Evolutionary conservation across 2,797 vertebrate genomes (phyloP).

Genomic region (Sternotherus odoratus): DNA sequence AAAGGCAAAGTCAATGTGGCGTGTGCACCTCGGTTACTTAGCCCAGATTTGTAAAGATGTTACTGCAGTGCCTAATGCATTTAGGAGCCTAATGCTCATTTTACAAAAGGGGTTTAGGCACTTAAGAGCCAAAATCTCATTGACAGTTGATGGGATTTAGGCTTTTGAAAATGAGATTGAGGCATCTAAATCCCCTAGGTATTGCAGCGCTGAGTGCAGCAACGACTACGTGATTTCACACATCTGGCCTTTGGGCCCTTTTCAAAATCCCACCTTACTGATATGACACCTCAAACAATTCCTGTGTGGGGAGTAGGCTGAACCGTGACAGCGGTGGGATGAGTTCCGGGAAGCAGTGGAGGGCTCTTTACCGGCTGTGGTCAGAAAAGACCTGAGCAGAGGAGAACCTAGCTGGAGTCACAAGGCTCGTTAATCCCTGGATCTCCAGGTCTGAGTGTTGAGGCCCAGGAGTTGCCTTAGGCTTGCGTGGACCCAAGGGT

Average conservation of each 20-base stretch:
- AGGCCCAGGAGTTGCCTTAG: background rate
- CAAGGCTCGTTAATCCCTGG: background rate
- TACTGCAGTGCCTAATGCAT: too few species aligned
- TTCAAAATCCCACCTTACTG: background rate
- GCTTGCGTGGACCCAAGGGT: background rate
- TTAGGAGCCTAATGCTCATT: too few species aligned
- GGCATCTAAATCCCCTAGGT: background rate
- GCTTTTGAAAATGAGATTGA: background rate
- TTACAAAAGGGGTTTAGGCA: too few species aligned
- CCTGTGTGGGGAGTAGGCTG: background rate
- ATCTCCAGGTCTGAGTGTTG: background rate
- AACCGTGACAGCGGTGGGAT: background rate
- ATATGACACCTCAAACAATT: background rate
- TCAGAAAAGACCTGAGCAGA: background rate
- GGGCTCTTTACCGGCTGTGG: background rate
- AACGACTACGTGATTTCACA: background rate
- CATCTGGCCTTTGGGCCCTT: background rate
- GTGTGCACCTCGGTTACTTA: background rate
- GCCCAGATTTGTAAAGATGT: background rate
- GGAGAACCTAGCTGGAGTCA: background rate
- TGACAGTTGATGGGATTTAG: background rate
- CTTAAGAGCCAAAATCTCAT: background rate
- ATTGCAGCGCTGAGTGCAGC: background rate
- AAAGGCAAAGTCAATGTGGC: background rate
- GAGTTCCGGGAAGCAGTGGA: background rate